Evolutionary conservation across 2,113 vertebrate species (phyloP).

Genomic region (Amazona vittata): DNA sequence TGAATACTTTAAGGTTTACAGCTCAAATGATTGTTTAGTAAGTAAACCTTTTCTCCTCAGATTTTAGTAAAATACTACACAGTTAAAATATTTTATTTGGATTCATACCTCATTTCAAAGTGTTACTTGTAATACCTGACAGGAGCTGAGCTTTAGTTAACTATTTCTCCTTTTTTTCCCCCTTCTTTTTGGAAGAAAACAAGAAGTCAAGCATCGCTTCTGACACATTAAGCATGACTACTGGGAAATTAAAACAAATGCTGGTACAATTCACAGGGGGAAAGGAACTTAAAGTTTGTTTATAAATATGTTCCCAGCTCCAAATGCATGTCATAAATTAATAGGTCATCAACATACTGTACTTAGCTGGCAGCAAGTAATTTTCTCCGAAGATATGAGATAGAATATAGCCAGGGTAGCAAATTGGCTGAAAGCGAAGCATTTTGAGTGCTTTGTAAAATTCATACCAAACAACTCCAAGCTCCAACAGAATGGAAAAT

Average conservation of each 20-base stretch:
- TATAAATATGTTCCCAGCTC: conserved; percentile 50
- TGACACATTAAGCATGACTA: conserved; percentile 47
- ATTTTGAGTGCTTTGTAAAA: neutral
- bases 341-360: conserved; percentile 22
- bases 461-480: neutral
- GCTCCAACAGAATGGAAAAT: conserved; percentile 53
- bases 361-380: conserved; percentile 40
- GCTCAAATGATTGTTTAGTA: conserved; percentile 44
- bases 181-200: conserved; percentile 29
- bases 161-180: neutral
- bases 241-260: conserved; percentile 56
- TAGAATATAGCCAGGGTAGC: conserved; percentile 2
- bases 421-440: neutral
- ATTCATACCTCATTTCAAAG: conserved; percentile 68
- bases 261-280: conserved; percentile 11
- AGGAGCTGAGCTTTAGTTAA: conserved; percentile 43
- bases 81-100: conserved; percentile 69
- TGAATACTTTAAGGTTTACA: conserved; percentile 41
- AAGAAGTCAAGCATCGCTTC: conserved; percentile 13
- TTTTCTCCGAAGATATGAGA: neutral
- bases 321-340: conserved; percentile 64
- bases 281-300: conserved; percentile 50
- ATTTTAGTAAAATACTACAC: conserved; percentile 35
- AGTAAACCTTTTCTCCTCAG: conserved; percentile 52
- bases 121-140: conserved; percentile 60